Base-by-base conservation (phyloP, 2,797 vertebrate genomes). In the Gallinago nigripennis region DNA sequence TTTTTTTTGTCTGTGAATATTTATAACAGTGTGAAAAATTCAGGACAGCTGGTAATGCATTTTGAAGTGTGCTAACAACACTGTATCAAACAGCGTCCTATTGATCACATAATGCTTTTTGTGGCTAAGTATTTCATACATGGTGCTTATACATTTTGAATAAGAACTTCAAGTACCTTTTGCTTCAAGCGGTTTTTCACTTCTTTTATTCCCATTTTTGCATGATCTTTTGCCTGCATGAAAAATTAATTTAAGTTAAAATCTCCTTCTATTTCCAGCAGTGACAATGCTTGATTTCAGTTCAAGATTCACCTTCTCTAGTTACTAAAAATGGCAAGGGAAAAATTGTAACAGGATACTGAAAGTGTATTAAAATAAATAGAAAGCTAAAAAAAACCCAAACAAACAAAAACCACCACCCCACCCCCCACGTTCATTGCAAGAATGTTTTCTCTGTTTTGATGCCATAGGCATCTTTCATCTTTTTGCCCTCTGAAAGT, bases 181-280 rank as follows among this genome's bases (percentile, higher is more conserved):
- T 99, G 99, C 98, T 99, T 99, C 95, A 99, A 98, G 88, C 99
- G 98, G 97, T 99, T 99, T 98, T 99, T 99, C 93, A 99, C 99
- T 97, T 99, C 99, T 96, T 99, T 99, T 97, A 99, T 99, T 84
- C 99, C 99, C 99, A 99, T 99, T 97, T 98, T 99, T 82, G 99
- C 99, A 92, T 99, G 99, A 97, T 99, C 99, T 98, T 99, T 99
- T 90, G 99, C 99, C 99, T 99, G 98, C 93, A 96, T 97, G 90
- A 97, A 97, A 98, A 96, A 97, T 96, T 97, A 97, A 98, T 98
- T 97, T 97, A 97, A 97, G 97, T 98, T 98, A 98, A 98, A 98
- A 97, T 96, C 96, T 86, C 83, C 91, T 94, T 98, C 95, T 97
- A 94, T 95, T 97, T 97, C 96, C 94, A 97, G 91, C 91, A 95